These are phyloP conservation scores for Drosophila pseudotakahashii DNA, from an alignment of 2,888 invertebrate genomes.

Conservation along the genomic window DNA sequence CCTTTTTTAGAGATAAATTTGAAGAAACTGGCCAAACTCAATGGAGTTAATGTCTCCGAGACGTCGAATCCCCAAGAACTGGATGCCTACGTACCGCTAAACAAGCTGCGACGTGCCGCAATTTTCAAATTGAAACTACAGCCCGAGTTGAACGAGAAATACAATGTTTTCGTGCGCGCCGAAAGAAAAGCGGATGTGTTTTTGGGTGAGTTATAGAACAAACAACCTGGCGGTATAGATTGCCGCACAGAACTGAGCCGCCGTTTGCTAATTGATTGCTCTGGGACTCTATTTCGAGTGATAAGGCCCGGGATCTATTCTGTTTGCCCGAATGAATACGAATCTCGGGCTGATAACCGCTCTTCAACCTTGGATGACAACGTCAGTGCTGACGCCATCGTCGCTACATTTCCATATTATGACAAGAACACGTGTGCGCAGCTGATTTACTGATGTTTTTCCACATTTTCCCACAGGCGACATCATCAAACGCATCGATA, in stretches of 20 bases:
- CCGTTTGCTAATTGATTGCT: slow-evolving; percentile 9
- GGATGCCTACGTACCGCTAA: slow-evolving; percentile 82
- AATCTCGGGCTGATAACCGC: slow-evolving; percentile 62
- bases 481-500: slow-evolving; percentile 80
- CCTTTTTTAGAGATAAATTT: slow-evolving; percentile 81
- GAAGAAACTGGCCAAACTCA: slow-evolving; percentile 81
- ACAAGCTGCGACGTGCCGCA: slow-evolving; percentile 78
- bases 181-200: slow-evolving; percentile 83
- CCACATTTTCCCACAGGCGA: slow-evolving; percentile 64
- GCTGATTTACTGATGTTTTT: slow-evolving; percentile 8
- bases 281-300: slow-evolving; percentile 4
- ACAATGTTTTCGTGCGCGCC: slow-evolving; percentile 81
- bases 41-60: slow-evolving; percentile 60
- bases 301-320: slow-evolving; percentile 25
- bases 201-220: slow-evolving; percentile 72
- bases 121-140: slow-evolving; percentile 77
- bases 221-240: slow-evolving; percentile 37
- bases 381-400: slow-evolving; percentile 63
- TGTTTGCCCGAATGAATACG: slow-evolving; percentile 47
- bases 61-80: slow-evolving; percentile 64
- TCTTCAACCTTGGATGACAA: slow-evolving; percentile 58
- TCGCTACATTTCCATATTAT: slow-evolving; percentile 3
- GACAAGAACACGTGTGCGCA: slow-evolving; percentile 27
- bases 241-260: slow-evolving; percentile 31
- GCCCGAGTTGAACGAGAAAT: slow-evolving; percentile 71